Evolutionary conservation across 2,113 vertebrate genomes (phyloP).

Genomic region (Pagrus major): DNA sequence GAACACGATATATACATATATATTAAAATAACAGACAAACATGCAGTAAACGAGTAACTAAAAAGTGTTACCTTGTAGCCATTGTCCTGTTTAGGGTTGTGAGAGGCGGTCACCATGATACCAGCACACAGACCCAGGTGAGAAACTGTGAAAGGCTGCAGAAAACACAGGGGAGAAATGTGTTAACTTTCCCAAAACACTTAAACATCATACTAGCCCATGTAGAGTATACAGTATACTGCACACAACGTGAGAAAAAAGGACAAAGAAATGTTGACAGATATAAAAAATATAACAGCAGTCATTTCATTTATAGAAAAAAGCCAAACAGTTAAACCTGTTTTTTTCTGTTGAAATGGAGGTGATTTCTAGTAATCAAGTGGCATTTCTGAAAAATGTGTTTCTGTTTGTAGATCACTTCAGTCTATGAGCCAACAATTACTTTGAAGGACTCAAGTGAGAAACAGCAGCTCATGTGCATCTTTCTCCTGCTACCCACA

Average conservation of each 20-base stretch:
- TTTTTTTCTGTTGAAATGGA: not conserved
- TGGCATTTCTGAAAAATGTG: not conserved
- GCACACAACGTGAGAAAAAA: not conserved
- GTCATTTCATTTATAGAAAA: not conserved
- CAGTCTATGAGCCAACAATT: not conserved
- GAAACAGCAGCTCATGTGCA: not conserved
- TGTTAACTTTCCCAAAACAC: not conserved
- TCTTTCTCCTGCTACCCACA: not conserved
- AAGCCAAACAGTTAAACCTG: not conserved
- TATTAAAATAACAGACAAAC: not conserved
- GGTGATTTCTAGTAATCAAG: not conserved
- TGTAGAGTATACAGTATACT: not conserved
- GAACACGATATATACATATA: no score
- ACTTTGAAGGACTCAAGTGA: not conserved
- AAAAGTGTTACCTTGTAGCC: slow-evolving; percentile 92
- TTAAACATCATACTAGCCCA: not conserved
- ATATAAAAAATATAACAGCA: not conserved
- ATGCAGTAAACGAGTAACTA: no score
- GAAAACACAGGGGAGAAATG: slow-evolving; percentile 7
- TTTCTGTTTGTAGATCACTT: not conserved
- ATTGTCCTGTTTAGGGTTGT: slow-evolving; percentile 98
- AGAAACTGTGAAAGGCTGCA: slow-evolving; percentile 93
- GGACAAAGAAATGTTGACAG: not conserved
- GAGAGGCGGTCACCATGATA: slow-evolving; percentile 97
- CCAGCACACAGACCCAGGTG: slow-evolving; percentile 93